Conservation (phyloP, 2,113 vertebrate species). For the Embiotoca jacksoni region DNA sequence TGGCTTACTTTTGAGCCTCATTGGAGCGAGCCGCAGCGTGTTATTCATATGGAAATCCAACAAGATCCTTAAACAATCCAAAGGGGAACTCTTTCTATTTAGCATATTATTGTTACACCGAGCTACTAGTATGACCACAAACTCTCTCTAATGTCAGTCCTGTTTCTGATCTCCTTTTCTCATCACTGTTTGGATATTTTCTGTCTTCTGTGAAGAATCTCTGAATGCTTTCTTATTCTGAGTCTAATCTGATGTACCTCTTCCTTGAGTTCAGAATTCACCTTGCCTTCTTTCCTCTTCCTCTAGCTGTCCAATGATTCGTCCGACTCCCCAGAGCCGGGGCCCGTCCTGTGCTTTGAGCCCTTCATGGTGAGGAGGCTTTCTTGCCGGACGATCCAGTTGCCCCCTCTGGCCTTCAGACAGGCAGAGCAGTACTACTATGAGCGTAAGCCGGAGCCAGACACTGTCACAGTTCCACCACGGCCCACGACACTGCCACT, state of each 20-base stretch:
- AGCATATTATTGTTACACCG: neutral
- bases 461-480: conserved; percentile 81
- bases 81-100: too few species aligned
- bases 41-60: too few species aligned
- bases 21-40: too few species aligned
- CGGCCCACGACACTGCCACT: conserved; percentile 91
- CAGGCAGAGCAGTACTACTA: conserved; percentile 92
- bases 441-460: conserved; percentile 87
- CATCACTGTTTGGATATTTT: neutral
- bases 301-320: conserved; percentile 89
- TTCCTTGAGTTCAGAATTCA: conserved; percentile 13
- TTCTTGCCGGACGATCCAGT: conserved; percentile 90
- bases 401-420: conserved; percentile 94
- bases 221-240: neutral
- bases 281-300: neutral
- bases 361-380: conserved; percentile 91
- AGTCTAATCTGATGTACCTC: neutral
- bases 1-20: too few species aligned
- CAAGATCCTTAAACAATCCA: too few species aligned
- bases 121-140: neutral
- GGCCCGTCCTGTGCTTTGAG: conserved; percentile 85
- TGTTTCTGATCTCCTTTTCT: neutral
- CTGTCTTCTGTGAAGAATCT: neutral
- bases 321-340: conserved; percentile 86
- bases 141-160: neutral